A percentile compares a stretch with the other conserved stretches of the same genome.
These are phyloP conservation scores for Vombatus ursinus DNA, from an alignment of 2,113 vertebrate genomes.

Conservation along the genomic window DNA sequence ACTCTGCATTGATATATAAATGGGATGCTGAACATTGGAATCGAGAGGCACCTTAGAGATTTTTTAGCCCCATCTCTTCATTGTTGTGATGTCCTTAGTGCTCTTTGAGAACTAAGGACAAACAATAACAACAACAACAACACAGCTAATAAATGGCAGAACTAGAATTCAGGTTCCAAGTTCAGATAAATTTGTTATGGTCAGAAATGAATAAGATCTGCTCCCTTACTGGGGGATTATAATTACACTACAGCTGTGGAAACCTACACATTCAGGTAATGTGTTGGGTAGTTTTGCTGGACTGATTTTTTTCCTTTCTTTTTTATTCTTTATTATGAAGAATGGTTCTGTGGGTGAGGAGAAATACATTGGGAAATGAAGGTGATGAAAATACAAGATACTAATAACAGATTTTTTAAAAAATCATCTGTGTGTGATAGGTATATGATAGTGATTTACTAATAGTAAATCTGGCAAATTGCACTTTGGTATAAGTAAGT, in stretches of 20 bases:
- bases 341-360: neutral
- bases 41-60: neutral
- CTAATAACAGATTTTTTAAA: neutral
- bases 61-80: neutral
- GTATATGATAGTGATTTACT: neutral
- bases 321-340: neutral
- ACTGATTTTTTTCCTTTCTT: neutral
- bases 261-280: neutral
- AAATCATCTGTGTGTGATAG: neutral
- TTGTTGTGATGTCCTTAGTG: neutral
- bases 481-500: neutral
- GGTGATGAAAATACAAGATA: neutral
- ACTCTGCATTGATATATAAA: neutral
- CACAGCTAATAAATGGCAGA: neutral
- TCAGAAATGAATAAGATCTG: neutral
- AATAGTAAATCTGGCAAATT: neutral
- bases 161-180: neutral
- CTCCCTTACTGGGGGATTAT: neutral
- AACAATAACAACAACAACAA: too few relatives aligned
- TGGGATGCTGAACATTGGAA: neutral
- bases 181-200: neutral
- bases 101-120: too few relatives aligned
- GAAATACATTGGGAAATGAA: neutral
- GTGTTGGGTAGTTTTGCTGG: neutral
- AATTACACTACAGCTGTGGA: neutral